Evolutionary conservation across 35 echinoderm and acorn worm genomes (phyloP).

Genomic region (Strongylocentrotus purpuratus): DNA sequence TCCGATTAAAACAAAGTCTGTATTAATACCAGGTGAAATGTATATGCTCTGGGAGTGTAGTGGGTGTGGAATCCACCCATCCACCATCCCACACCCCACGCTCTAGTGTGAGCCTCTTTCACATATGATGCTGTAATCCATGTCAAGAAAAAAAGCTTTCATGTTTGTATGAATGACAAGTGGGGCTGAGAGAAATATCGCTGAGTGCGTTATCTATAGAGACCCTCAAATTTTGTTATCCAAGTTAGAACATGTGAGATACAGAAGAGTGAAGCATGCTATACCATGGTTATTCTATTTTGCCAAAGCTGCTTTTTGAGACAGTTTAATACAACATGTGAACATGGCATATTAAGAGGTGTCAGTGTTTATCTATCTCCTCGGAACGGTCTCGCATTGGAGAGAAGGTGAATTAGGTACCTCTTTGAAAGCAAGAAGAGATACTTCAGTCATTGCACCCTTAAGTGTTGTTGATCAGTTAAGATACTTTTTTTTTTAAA

Average conservation of each 20-base stretch:
- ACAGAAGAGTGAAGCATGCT: too few species aligned
- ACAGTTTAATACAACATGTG: too few species aligned
- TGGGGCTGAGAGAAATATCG: too few species aligned
- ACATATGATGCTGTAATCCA: too few species aligned
- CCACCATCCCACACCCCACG: background rate
- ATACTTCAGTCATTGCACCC: background rate
- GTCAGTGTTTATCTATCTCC: background rate
- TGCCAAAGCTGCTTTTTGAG: too few species aligned
- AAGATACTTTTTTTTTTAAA: background rate
- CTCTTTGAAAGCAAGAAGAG: background rate
- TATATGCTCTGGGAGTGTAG: background rate
- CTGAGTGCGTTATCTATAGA: too few species aligned
- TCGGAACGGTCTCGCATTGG: background rate
- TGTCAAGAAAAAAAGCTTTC: too few species aligned
- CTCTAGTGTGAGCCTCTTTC: background rate
- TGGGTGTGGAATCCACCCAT: background rate
- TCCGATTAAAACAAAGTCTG: background rate
- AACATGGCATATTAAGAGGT: background rate
- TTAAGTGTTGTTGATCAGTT: background rate
- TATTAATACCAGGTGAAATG: background rate
- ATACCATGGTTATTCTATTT: too few species aligned
- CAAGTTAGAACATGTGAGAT: too few species aligned
- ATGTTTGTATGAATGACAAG: too few species aligned
- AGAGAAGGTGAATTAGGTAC: background rate
- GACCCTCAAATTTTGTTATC: too few species aligned